Percentiles rank a stretch among this genome's conserved stretches.
Evolutionary conservation across 2,113 vertebrate species (phyloP).

Genomic region (Ctenomys sociabilis): DNA sequence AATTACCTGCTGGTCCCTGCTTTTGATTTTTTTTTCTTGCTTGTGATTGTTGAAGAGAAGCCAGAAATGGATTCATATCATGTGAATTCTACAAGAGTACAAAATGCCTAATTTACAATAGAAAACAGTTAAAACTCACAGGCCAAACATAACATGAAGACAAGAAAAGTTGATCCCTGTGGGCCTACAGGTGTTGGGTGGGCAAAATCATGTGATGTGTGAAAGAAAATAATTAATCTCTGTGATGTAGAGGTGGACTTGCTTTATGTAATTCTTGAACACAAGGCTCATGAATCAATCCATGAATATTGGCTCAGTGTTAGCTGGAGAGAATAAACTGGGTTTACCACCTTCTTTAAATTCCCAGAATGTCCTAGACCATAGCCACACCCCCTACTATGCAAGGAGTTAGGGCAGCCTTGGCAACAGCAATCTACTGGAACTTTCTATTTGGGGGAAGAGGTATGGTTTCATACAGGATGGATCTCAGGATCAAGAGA

Average conservation of each 20-base stretch:
- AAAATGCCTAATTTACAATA: background rate
- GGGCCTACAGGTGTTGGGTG: background rate
- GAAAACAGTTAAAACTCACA: background rate
- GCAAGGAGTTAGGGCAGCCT: too few species aligned
- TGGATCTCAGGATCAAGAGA: too few species aligned
- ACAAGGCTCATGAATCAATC: background rate
- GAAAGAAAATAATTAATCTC: conserved; percentile 15
- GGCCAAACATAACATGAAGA: background rate
- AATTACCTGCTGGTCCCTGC: too few species aligned
- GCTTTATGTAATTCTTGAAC: background rate
- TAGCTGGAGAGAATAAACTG: background rate
- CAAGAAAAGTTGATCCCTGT: background rate
- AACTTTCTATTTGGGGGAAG: too few species aligned
- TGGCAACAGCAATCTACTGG: too few species aligned
- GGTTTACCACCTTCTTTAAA: too few species aligned
- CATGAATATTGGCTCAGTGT: background rate
- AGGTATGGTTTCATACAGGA: too few species aligned
- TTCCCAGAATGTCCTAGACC: too few species aligned
- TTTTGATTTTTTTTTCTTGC: too few species aligned
- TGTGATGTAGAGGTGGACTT: background rate
- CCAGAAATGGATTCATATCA: background rate
- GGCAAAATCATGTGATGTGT: background rate
- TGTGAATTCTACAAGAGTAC: background rate
- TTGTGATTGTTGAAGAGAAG: background rate
- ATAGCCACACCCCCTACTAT: too few species aligned